Base-by-base conservation (phyloP, 1,140 invertebrate genomes). In the Papilio polyxenes region DNA sequence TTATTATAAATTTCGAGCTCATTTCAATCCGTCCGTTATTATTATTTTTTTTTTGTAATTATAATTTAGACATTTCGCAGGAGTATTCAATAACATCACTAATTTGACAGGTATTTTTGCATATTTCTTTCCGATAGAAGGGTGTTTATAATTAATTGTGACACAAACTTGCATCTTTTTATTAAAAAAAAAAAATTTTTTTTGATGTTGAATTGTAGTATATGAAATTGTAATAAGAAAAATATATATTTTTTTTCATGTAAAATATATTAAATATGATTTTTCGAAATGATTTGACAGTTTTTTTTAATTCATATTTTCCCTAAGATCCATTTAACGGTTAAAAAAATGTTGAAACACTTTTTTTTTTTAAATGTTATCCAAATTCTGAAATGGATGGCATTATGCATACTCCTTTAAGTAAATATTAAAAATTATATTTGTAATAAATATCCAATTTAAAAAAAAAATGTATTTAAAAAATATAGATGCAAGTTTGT, bases 401-500 rank as follows among this genome's bases (percentile, higher is more conserved):
- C 56, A 17, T 11, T 65, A 65, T 23, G 20, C 59, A n/a, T n/a
- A 65, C 59, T 10, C 5, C 0, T 3, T 59, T 0, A 65, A 62
- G 7, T 62, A 62, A 65, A 31, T 65, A 65, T 23, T 23, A 65
- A n/a, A 65, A 65, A 10, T 0, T 3, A 11, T 20, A 23, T 23
- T 23, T 65, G 7, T 23, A 31, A 31, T 31, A 31, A 31, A 31
- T 31, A 31, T 31, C 23, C 23, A 2, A 31, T 1, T 31, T 31
- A 31, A 31, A 31, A 31, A 31, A 31, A 31, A 31, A 31, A 31
- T 9, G 49, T n/a, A 11, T 48, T 2, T 23, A 31, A 17, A 40
- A 59, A 37, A 56, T 59, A 59, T n/a, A 40, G 76, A 79, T 79
- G 76, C 76, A 79, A 79, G 76, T 79, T 79, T 79, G 76, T 79